Evolutionary conservation across 2,888 invertebrate genomes (phyloP).

Genomic region (Spodoptera exigua): DNA sequence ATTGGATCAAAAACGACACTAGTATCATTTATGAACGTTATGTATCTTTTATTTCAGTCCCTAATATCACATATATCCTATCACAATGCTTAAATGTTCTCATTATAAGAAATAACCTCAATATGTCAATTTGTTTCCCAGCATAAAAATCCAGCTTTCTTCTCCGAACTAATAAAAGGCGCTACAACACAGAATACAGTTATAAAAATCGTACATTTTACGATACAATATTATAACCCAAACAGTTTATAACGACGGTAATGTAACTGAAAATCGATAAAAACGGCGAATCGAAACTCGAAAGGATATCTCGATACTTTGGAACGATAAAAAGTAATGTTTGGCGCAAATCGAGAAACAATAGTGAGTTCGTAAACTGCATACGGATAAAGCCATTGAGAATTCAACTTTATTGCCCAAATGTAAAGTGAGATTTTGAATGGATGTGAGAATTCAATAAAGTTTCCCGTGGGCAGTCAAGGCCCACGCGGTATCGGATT

Average conservation of each 20-base stretch:
- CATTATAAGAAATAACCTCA: background rate
- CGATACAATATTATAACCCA: conserved; percentile 47
- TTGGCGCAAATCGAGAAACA: conserved; percentile 78
- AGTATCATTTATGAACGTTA: too few relatives aligned
- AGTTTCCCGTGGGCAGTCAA: conserved; percentile 58
- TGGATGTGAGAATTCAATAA: conserved; percentile 45
- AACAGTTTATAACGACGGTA: conserved; percentile 56
- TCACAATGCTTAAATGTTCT: too few relatives aligned
- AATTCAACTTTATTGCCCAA: conserved; percentile 5
- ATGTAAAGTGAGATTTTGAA: conserved; percentile 20
- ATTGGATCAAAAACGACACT: too few relatives aligned
- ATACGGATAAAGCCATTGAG: conserved; percentile 20
- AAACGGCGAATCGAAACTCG: conserved; percentile 65
- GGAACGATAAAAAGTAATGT: conserved; percentile 80
- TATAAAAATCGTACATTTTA: conserved; percentile 36
- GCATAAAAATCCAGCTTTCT: conserved; percentile 8
- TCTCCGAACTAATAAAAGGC: conserved; percentile 21
- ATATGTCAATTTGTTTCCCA: background rate
- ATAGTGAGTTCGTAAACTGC: conserved; percentile 71
- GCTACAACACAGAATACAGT: conserved; percentile 20
- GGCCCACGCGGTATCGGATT: conserved; percentile 63
- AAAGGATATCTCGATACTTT: conserved; percentile 74
- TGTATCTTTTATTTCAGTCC: too few relatives aligned
- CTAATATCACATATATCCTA: too few relatives aligned
- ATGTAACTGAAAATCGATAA: conserved; percentile 68